Evolutionary conservation across 2,888 invertebrate genomes (phyloP), one percentile per base, ranked within the genome.

Genomic region (Chloroclystis v-ata): DNA sequence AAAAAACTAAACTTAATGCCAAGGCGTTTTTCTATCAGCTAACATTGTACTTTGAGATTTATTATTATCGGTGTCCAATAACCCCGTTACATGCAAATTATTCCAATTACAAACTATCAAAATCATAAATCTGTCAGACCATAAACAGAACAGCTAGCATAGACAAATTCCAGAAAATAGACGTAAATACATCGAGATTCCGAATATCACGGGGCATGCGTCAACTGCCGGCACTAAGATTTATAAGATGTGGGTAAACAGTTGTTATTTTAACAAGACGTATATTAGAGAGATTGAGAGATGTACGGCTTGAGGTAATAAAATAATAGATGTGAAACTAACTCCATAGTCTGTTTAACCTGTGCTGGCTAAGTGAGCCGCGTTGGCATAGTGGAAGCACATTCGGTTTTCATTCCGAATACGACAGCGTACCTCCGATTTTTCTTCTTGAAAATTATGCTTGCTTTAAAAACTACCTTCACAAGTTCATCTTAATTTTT

Each of bases 161-260:
- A 28, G 37, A 42, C 26, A 37, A 32, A 52, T 51, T 47, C 53
- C 47, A 40, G 44, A 45, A 53, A 48, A 16, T 35, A 47, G 46
- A 49, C 44, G 44, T 30, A 50, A 54, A 57, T 54, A 56, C 44
- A 43, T 41, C 20, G 39, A 32, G 26, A 61, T 56, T 54, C 57
- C 53, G 57, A 65, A 72, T 69, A 65, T 46, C 62, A 62, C 38
- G 43, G 60, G 52, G 53, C 60, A 61, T 65, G 63, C 59, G 60
- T 63, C 65, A 56, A 57, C 76, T 80, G 67, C 79, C 78, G 79
- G 80, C 77, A 77, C 25, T 37, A 39, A 59, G 65, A 78, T 77
- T 79, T 79, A 78, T 75, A 59, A 50, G 59, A 56, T 54, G 49
- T 39, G 54, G 41, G 60, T 57, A 61, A 61, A 61, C 66, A 64